phyloP scores from a whole-genome alignment of 2,888 invertebrate species.

The Leucozona laternaria region DNA sequence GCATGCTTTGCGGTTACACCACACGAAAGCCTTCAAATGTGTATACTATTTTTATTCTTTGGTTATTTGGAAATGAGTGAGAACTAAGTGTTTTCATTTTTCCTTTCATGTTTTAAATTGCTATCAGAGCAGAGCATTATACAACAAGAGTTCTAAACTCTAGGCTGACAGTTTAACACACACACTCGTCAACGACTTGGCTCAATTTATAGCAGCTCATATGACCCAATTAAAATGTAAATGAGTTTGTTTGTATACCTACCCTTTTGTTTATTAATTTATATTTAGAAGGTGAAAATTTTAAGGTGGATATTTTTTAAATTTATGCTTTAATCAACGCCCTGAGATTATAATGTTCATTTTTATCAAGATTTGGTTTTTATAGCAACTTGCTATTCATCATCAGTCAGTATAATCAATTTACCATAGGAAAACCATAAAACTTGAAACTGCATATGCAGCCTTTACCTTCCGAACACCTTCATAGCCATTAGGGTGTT shows the following conservation, averaged over 20 bases:
- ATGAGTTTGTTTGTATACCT: not conserved
- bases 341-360: not conserved
- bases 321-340: not conserved
- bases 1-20: not conserved
- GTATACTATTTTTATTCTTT: not conserved
- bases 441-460: not conserved
- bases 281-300: constrained; percentile 24
- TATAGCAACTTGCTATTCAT: not conserved
- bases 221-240: constrained; percentile 42
- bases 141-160: not conserved
- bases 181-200: not conserved
- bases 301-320: constrained; percentile 3
- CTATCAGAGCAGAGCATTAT: not conserved
- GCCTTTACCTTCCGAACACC: not conserved
- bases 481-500: not conserved
- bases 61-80: not conserved
- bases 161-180: not conserved
- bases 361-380: not conserved
- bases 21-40: not conserved
- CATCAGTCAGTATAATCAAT: not conserved
- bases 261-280: constrained; percentile 1
- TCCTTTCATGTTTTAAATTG: not conserved
- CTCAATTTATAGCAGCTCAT: constrained; percentile 14
- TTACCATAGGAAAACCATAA: not conserved
- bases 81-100: not conserved